Conservation (phyloP, 2,113 vertebrate genomes). For the Choloepus hoffmanni region DNA sequence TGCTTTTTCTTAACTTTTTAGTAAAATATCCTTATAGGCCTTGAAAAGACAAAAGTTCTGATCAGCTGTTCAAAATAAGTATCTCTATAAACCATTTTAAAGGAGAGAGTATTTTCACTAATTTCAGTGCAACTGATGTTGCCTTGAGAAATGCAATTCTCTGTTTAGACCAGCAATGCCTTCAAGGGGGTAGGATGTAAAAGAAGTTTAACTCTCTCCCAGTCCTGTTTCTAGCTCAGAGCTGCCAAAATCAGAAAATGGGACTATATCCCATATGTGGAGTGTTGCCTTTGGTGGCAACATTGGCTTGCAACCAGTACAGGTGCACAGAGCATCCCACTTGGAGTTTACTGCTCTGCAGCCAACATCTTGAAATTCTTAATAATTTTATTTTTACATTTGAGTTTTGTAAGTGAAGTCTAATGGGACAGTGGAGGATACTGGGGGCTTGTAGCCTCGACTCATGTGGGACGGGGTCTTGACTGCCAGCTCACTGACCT, state of each 20-base stretch:
- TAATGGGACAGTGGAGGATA: not conserved
- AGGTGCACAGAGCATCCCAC: not conserved
- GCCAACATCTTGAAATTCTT: not conserved
- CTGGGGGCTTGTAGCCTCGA: not conserved
- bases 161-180: not conserved
- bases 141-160: not conserved
- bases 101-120: not conserved
- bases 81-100: not conserved
- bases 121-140: not conserved
- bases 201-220: not conserved
- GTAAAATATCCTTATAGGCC: not conserved
- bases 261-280: no score
- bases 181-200: not conserved
- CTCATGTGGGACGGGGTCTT: not conserved
- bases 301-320: not conserved
- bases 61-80: not conserved
- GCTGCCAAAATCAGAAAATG: not conserved
- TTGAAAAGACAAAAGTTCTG: not conserved
- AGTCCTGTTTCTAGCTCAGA: not conserved
- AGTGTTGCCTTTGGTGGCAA: not conserved
- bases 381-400: not conserved
- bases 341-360: not conserved
- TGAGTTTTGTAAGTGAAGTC: not conserved
- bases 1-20: not conserved
- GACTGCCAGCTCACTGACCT: not conserved